phyloP scores from a whole-genome alignment of 1,140 invertebrate species.

The Elymnias hypermnestra region DNA sequence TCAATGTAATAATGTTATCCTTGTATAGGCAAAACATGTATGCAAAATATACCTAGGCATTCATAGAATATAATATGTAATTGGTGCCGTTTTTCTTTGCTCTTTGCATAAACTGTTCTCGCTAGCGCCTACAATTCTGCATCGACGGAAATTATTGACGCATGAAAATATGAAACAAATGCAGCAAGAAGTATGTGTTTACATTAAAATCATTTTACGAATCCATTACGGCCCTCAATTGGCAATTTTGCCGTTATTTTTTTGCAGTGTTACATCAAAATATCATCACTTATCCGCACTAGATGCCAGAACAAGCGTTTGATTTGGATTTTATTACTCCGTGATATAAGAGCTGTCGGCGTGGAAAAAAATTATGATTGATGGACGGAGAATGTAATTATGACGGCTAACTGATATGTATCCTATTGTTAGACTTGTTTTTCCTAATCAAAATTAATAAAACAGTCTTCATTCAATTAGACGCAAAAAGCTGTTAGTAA shows the following conservation, averaged over 20 bases:
- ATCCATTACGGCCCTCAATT: background rate
- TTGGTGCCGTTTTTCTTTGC: too few species aligned
- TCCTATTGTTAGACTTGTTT: too few species aligned
- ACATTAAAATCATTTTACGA: constrained; percentile 1
- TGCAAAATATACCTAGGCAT: too few species aligned
- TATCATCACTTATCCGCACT: constrained; percentile 1
- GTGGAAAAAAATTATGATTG: background rate
- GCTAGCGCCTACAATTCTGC: too few species aligned
- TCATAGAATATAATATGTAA: too few species aligned
- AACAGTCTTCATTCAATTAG: background rate
- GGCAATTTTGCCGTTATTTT: background rate
- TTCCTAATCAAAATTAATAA: too few species aligned
- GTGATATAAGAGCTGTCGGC: background rate
- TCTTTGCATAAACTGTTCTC: too few species aligned
- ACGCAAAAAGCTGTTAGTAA: too few species aligned
- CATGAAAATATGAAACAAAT: background rate
- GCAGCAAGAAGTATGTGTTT: background rate
- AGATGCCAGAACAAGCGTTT: background rate
- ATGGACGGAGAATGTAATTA: constrained; percentile 1
- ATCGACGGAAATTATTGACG: background rate
- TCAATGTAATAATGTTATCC: too few species aligned
- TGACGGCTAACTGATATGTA: too few species aligned
- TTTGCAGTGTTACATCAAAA: background rate
- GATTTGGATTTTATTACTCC: background rate
- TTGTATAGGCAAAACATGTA: too few species aligned